Evolutionary conservation across 2,888 invertebrate genomes (phyloP).

Genomic region (Monoplex corrugatus): DNA sequence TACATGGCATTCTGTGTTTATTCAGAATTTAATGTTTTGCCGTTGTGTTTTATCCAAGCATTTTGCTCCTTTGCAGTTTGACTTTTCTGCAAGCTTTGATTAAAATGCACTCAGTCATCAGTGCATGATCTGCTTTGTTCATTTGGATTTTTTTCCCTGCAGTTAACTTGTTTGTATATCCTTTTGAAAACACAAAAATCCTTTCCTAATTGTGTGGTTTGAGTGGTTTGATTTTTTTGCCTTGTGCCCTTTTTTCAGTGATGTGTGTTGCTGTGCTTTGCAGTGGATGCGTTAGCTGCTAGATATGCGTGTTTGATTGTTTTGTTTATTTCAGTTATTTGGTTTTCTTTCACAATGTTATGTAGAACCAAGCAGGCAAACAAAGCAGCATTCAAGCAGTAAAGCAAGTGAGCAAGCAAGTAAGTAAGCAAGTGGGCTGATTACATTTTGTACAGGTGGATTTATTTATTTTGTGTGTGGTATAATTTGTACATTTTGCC

Average conservation of each 20-base stretch:
- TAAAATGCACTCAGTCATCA: no score
- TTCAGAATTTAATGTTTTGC: no score
- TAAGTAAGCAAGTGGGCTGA: no score
- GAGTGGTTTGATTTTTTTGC: background rate
- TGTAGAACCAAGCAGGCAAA: background rate
- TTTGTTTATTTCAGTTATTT: background rate
- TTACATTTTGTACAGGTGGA: no score
- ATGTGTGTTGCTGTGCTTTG: background rate
- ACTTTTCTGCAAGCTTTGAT: no score
- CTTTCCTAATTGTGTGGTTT: background rate
- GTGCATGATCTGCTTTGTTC: background rate
- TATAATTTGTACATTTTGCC: no score
- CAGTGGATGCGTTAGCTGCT: background rate
- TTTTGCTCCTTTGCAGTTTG: no score
- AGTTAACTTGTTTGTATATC: background rate
- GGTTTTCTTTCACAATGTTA: background rate
- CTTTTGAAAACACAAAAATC: background rate
- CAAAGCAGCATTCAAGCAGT: background rate
- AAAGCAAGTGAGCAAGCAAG: no score
- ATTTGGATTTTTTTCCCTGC: background rate
- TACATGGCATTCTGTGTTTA: no score
- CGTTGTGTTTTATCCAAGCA: no score
- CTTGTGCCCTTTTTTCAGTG: background rate
- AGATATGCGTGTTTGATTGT: background rate
- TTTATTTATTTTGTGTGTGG: no score